Evolutionary conservation across 2,888 invertebrate species (phyloP).

Genomic region (Drosophila formosana): DNA sequence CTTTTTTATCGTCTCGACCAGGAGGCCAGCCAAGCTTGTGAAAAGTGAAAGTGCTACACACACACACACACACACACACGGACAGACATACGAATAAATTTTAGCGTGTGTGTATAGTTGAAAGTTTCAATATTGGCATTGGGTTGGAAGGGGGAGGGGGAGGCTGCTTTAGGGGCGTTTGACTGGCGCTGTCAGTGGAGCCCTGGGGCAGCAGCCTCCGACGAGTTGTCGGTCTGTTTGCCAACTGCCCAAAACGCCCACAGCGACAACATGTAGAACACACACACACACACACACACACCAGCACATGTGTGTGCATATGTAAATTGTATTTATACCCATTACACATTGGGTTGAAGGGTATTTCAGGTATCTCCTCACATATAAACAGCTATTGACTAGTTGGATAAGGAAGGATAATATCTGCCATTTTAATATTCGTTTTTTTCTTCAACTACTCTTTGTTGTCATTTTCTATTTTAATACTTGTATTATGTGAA

Average conservation of each 20-base stretch:
- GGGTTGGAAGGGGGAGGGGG: conserved; percentile 28
- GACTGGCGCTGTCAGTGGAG: conserved; percentile 44
- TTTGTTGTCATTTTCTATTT: too few species aligned
- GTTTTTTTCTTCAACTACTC: too few species aligned
- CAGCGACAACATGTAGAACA: conserved; percentile 46
- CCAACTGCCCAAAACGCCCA: conserved; percentile 70
- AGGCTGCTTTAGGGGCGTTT: conserved; percentile 23
- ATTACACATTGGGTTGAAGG: neutral
- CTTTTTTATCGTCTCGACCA: conserved; percentile 78
- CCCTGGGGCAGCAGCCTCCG: conserved; percentile 38
- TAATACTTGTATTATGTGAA: too few species aligned
- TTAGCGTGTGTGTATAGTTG: conserved; percentile 63
- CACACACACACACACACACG: conserved; percentile 24
- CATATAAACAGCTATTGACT: too few species aligned
- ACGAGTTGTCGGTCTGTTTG: conserved; percentile 47
- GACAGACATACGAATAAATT: neutral
- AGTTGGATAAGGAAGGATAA: too few species aligned
- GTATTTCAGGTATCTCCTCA: neutral
- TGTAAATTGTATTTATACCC: conserved; percentile 45
- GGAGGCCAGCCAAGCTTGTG: conserved; percentile 58
- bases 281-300: conserved; percentile 33
- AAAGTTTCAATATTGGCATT: conserved; percentile 76
- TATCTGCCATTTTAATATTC: too few species aligned
- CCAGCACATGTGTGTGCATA: conserved; percentile 30
- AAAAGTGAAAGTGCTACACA: conserved; percentile 67